These are phyloP conservation scores for Glossosoma conforme DNA, from an alignment of 1,140 invertebrate genomes.

Conservation along the genomic window DNA sequence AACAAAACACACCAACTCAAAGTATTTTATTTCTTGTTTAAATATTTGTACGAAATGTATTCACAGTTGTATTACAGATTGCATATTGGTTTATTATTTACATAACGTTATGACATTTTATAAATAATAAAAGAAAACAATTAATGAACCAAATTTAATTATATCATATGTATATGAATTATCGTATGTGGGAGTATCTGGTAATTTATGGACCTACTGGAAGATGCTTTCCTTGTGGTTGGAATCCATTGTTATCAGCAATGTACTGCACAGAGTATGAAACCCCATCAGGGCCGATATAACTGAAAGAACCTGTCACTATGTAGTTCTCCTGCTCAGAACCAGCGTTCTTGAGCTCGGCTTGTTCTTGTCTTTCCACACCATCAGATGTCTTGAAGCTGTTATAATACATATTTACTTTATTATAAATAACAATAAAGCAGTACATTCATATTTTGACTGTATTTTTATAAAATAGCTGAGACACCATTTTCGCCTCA, in stretches of 20 bases:
- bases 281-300: conserved; percentile 42
- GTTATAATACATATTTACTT: not conserved
- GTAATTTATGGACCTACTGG: conserved; percentile 14
- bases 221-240: conserved; percentile 35
- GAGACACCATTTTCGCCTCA: too few relatives aligned
- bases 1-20: too few relatives aligned
- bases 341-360: conserved; percentile 10
- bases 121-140: too few relatives aligned
- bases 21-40: too few relatives aligned
- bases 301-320: conserved; percentile 42
- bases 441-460: too few relatives aligned
- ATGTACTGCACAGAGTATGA: conserved; percentile 39
- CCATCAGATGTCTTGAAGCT: conserved; percentile 38
- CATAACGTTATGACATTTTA: too few relatives aligned
- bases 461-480: too few relatives aligned
- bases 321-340: conserved; percentile 39
- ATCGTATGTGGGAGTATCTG: not conserved
- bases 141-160: too few relatives aligned
- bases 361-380: conserved; percentile 15
- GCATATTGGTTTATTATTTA: too few relatives aligned
- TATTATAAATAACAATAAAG: too few relatives aligned
- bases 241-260: conserved; percentile 43
- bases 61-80: too few relatives aligned
- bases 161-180: not conserved
- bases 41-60: too few relatives aligned